Evolutionary conservation across 2,113 vertebrate species (phyloP).

Genomic region (Limnothrissa miodon): DNA sequence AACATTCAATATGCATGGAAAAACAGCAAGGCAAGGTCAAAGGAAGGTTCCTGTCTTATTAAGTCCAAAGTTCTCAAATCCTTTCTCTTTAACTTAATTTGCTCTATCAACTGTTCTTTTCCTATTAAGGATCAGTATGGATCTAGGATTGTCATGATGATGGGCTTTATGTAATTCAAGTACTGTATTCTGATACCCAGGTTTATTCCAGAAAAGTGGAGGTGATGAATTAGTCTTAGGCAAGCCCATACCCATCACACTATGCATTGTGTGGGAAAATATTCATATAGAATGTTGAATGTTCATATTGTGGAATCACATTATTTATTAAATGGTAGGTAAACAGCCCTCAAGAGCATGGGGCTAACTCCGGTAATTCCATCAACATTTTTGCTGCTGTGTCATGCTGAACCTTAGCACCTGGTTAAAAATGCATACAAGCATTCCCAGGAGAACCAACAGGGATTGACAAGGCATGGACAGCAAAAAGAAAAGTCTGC

Average conservation of each 20-base stretch:
- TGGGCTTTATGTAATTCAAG: background rate
- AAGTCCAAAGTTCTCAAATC: background rate
- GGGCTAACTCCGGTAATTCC: background rate
- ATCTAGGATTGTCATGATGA: too few species aligned
- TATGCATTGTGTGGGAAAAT: background rate
- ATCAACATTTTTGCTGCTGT: background rate
- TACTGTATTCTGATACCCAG: background rate
- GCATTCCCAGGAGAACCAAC: background rate
- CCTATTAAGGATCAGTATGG: background rate
- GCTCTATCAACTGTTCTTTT: background rate
- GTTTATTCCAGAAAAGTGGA: background rate
- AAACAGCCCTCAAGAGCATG: background rate
- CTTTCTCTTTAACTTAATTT: background rate
- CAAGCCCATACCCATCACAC: background rate
- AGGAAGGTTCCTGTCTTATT: background rate
- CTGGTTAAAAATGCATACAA: constrained; percentile 6
- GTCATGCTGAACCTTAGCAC: background rate
- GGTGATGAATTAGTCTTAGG: background rate
- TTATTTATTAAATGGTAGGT: background rate
- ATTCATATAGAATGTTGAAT: background rate
- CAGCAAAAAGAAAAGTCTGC: constrained; percentile 13
- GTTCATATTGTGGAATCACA: background rate
- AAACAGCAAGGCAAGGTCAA: background rate
- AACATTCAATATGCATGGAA: background rate
- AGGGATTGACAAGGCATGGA: constrained; percentile 14